phyloP scores from a whole-genome alignment of 2,888 invertebrate species.

The Pseudococcus viburni region DNA sequence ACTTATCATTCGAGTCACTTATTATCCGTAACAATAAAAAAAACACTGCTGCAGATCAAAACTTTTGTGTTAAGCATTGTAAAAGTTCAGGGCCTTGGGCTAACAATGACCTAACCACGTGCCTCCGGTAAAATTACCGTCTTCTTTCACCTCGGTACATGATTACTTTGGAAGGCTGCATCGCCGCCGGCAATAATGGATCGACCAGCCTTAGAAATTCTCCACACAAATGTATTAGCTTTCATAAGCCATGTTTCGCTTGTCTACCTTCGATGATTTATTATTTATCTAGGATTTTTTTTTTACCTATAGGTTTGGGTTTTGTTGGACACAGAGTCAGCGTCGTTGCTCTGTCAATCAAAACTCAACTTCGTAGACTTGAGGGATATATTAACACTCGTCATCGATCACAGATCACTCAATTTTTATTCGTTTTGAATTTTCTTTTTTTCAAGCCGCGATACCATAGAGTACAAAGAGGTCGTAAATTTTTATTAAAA shows the following conservation, averaged over 20 bases:
- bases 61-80: slow-evolving; percentile 39
- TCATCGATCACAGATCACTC: slow-evolving; percentile 41
- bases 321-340: slow-evolving; percentile 35
- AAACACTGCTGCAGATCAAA: slow-evolving; percentile 39
- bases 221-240: slow-evolving; percentile 52
- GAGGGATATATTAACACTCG: slow-evolving; percentile 53
- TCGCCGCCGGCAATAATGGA: slow-evolving; percentile 32
- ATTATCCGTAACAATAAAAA: slow-evolving; percentile 39
- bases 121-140: slow-evolving; percentile 60
- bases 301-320: background rate
- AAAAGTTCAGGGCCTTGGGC: slow-evolving; percentile 59
- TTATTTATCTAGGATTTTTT: slow-evolving; percentile 54
- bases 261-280: slow-evolving; percentile 47
- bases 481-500: slow-evolving; percentile 10
- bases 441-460: slow-evolving; percentile 1
- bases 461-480: background rate
- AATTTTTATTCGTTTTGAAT: slow-evolving; percentile 18
- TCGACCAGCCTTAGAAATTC: slow-evolving; percentile 47
- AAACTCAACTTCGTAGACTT: slow-evolving; percentile 1
- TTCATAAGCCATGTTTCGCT: slow-evolving; percentile 55
- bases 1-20: slow-evolving; percentile 51
- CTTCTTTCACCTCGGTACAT: slow-evolving; percentile 58
- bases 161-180: slow-evolving; percentile 42
- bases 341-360: slow-evolving; percentile 40
- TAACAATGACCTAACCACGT: slow-evolving; percentile 64